These are phyloP conservation scores for Diceros bicornis DNA, from an alignment of 2,797 vertebrate genomes.

Conservation along the genomic window DNA sequence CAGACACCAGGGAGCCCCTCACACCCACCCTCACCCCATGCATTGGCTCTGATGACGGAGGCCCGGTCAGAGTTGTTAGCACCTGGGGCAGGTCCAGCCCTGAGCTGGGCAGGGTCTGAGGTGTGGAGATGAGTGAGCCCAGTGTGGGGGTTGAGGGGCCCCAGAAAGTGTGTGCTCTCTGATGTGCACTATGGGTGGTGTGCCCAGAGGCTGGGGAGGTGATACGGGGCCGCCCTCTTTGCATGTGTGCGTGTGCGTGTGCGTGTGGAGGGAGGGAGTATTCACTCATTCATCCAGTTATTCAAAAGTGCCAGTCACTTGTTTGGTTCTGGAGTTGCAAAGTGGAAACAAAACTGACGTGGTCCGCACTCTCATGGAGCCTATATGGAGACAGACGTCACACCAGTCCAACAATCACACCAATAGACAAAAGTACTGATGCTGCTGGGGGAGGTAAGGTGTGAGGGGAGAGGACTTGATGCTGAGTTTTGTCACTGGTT, in stretches of 20 bases:
- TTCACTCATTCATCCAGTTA: neutral
- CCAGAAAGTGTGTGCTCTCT: neutral
- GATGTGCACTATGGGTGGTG: neutral
- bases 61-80: neutral
- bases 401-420: neutral
- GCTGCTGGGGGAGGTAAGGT: neutral
- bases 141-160: no score
- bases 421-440: neutral
- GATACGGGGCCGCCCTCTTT: neutral
- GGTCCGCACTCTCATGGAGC: neutral
- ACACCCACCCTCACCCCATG: neutral
- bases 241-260: no score
- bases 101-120: neutral
- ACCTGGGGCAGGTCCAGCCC: conserved; percentile 57
- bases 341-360: neutral
- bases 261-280: neutral
- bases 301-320: neutral
- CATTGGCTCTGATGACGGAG: neutral
- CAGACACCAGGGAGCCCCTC: neutral
- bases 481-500: neutral
- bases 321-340: neutral
- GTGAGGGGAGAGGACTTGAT: no score
- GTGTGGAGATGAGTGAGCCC: neutral
- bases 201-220: neutral
- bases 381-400: neutral